Conservation (phyloP, 2,888 invertebrate genomes). For the Dolichomitus sp. region DNA sequence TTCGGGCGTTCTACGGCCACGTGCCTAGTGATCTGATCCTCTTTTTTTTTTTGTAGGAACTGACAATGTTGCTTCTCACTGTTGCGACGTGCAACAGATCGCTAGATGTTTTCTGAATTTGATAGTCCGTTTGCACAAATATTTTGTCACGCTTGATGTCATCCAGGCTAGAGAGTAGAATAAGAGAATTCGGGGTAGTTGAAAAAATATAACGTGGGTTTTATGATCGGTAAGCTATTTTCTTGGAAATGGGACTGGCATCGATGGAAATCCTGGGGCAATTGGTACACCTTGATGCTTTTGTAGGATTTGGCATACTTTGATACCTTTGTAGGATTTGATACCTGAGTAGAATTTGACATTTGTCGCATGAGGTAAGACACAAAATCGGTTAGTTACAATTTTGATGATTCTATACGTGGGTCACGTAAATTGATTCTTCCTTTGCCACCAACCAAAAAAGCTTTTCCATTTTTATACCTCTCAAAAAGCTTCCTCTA, state of each 20-base stretch:
- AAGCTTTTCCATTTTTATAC: no score
- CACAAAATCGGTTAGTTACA: constrained; percentile 11
- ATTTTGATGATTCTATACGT: no score
- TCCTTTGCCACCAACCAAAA: no score
- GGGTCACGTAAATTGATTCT: no score
- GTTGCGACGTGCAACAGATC: constrained; percentile 58
- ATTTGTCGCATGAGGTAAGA: constrained; percentile 15
- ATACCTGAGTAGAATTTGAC: no score
- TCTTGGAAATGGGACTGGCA: not conserved
- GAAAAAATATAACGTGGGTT: constrained; percentile 55
- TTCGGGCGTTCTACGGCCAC: constrained; percentile 79
- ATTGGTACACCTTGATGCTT: constrained; percentile 18
- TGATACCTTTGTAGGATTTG: no score
- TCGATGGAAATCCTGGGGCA: not conserved
- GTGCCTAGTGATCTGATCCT: constrained; percentile 75
- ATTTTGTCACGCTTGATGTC: constrained; percentile 75
- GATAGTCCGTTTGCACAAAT: constrained; percentile 73
- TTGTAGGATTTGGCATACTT: not conserved
- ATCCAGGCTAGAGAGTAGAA: constrained; percentile 28
- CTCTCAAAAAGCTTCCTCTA: no score
- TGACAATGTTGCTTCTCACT: constrained; percentile 65
- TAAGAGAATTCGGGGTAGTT: constrained; percentile 2
- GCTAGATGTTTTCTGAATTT: constrained; percentile 50
- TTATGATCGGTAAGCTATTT: constrained; percentile 46
- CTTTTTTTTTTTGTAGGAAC: constrained; percentile 16